Percentiles rank a stretch among this genome's conserved stretches.
Conservation (phyloP, 2,888 invertebrate genomes). For the Phlogophora meticulosa region DNA sequence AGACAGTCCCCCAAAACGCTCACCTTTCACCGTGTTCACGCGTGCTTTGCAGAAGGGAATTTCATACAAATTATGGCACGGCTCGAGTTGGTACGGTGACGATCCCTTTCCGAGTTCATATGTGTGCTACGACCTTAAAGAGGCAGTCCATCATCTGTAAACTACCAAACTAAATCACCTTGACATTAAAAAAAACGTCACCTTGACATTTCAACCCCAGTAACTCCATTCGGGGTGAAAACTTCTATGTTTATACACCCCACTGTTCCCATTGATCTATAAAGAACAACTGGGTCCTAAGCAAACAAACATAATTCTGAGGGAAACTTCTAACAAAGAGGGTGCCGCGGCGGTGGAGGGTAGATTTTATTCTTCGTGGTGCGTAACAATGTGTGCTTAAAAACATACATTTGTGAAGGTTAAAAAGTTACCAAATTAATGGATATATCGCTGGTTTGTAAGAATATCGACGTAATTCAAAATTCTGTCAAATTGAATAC, state of each 20-base stretch:
- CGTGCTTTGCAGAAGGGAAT: too few relatives aligned
- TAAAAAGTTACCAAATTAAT: not conserved
- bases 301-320: constrained; percentile 55
- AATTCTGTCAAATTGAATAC: too few relatives aligned
- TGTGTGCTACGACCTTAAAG: too few relatives aligned
- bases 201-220: constrained; percentile 16
- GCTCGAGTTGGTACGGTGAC: too few relatives aligned
- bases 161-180: not conserved
- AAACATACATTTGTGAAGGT: not conserved
- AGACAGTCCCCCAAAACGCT: too few relatives aligned
- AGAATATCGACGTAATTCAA: too few relatives aligned
- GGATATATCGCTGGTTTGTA: too few relatives aligned
- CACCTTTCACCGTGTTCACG: too few relatives aligned
- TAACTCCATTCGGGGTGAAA: constrained; percentile 16
- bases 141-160: not conserved
- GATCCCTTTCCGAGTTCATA: too few relatives aligned
- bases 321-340: constrained; percentile 55
- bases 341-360: constrained; percentile 1
- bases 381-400: constrained; percentile 12
- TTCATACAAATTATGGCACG: too few relatives aligned
- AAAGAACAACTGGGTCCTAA: constrained; percentile 56
- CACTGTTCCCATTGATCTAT: constrained; percentile 58
- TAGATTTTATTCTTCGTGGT: constrained; percentile 35
- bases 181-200: too few relatives aligned
- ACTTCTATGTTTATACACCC: constrained; percentile 44